Conservation (phyloP, 2,888 invertebrate species). For the Lithodes maja region DNA sequence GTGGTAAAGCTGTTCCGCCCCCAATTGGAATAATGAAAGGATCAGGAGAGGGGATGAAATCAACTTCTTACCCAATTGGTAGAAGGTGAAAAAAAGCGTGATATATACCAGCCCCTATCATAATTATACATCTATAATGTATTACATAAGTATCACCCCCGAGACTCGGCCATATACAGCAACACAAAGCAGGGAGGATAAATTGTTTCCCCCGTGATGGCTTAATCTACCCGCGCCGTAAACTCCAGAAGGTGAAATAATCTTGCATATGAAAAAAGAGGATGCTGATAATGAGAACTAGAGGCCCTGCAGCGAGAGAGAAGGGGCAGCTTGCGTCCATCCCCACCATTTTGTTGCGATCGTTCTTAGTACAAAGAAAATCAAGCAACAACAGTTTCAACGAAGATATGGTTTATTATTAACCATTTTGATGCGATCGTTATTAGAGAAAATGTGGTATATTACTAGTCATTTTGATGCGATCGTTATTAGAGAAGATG, state of each 20-base stretch:
- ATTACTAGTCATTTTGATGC: too few species aligned
- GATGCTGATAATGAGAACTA: not conserved
- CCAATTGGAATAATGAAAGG: too few species aligned
- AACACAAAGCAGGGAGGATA: not conserved
- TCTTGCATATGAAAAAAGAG: not conserved
- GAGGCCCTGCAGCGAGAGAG: not conserved
- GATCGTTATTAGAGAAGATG: too few species aligned
- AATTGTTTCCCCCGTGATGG: not conserved
- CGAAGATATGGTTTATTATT: too few species aligned
- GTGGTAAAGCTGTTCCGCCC: too few species aligned
- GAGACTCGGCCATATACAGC: not conserved
- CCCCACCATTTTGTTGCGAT: too few species aligned
- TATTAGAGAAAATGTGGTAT: too few species aligned
- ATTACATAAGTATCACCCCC: slow-evolving; percentile 1
- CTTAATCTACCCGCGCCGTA: not conserved
- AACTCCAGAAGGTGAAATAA: not conserved
- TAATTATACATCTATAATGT: not conserved
- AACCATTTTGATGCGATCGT: too few species aligned
- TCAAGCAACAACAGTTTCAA: too few species aligned
- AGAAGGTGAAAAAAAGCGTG: not conserved
- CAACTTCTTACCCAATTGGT: not conserved
- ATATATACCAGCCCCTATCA: not conserved
- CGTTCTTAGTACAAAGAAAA: too few species aligned
- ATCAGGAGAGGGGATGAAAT: not conserved
- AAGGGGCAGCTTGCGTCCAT: not conserved